Evolutionary conservation across 2,113 vertebrate species (phyloP).

Genomic region (Dascyllus trimaculatus): DNA sequence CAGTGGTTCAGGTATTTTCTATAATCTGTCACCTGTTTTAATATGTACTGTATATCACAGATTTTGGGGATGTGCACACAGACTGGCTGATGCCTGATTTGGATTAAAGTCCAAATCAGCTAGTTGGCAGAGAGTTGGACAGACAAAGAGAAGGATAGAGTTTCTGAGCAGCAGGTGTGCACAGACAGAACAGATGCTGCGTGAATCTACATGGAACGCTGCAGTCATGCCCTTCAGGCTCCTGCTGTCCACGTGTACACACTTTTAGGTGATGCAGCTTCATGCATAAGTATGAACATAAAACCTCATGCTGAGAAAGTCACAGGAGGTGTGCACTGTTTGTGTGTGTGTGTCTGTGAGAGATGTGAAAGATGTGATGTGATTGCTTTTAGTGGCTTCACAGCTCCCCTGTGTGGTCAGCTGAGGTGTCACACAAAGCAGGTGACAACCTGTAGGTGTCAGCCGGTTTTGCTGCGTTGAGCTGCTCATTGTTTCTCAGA

Average conservation of each 20-base stretch:
- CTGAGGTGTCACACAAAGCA: constrained; percentile 41
- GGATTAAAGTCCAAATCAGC: constrained; percentile 30
- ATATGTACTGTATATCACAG: no score
- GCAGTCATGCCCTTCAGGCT: constrained; percentile 53
- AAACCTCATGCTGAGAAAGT: constrained; percentile 21
- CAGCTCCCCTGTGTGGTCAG: constrained; percentile 78
- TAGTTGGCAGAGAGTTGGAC: constrained; percentile 43
- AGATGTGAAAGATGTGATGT: neutral
- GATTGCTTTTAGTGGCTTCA: constrained; percentile 57
- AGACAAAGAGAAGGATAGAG: constrained; percentile 33
- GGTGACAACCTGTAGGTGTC: neutral
- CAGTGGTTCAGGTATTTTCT: no score
- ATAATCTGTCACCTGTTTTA: no score
- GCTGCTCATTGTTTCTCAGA: neutral
- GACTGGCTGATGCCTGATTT: neutral
- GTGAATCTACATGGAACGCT: constrained; percentile 52
- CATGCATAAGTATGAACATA: constrained; percentile 70
- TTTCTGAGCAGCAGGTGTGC: constrained; percentile 73
- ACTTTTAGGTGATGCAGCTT: constrained; percentile 32
- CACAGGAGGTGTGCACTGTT: constrained; percentile 3
- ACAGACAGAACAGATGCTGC: constrained; percentile 71
- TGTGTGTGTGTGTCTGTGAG: constrained; percentile 1
- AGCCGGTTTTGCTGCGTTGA: neutral
- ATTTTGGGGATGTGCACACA: neutral
- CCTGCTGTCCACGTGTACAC: constrained; percentile 43